These are phyloP conservation scores for Drosophila bocki DNA, from an alignment of 1,140 invertebrate genomes.

Conservation along the genomic window DNA sequence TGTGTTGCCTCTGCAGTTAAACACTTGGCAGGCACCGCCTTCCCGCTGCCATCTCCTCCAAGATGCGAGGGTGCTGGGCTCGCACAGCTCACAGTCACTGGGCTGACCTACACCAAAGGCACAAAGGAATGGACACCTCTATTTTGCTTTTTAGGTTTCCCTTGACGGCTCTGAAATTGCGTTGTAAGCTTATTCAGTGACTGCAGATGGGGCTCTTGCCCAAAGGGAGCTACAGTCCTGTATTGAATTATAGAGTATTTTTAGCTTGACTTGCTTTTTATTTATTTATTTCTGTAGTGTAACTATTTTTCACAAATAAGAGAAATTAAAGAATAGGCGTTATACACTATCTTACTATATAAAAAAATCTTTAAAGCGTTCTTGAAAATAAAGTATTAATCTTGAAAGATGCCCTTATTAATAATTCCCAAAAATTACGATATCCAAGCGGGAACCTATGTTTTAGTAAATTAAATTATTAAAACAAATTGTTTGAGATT, in stretches of 20 bases:
- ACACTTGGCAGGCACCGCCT: slow-evolving; percentile 30
- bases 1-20: slow-evolving; percentile 55
- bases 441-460: no score
- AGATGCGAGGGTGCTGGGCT: slow-evolving; percentile 5
- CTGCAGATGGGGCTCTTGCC: not conserved
- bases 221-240: not conserved
- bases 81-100: slow-evolving; percentile 6
- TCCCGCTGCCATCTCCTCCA: slow-evolving; percentile 3
- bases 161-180: slow-evolving; percentile 14
- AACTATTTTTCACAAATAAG: not conserved
- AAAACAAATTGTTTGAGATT: slow-evolving; percentile 9
- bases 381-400: not conserved
- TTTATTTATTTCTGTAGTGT: not conserved
- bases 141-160: slow-evolving; percentile 17
- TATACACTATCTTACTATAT: not conserved
- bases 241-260: slow-evolving; percentile 1
- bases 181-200: slow-evolving; percentile 1
- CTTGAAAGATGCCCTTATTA: no score
- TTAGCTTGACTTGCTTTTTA: not conserved
- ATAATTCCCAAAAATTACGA: not conserved
- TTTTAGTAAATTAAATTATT: slow-evolving; percentile 1
- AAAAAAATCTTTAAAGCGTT: no score
- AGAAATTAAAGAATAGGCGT: not conserved
- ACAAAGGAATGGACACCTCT: slow-evolving; percentile 5
- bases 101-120: slow-evolving; percentile 9